Percentiles rank a stretch among this genome's conserved stretches.
phyloP scores from a whole-genome alignment of 2,113 vertebrate genomes.

The Microtus oregoni region DNA sequence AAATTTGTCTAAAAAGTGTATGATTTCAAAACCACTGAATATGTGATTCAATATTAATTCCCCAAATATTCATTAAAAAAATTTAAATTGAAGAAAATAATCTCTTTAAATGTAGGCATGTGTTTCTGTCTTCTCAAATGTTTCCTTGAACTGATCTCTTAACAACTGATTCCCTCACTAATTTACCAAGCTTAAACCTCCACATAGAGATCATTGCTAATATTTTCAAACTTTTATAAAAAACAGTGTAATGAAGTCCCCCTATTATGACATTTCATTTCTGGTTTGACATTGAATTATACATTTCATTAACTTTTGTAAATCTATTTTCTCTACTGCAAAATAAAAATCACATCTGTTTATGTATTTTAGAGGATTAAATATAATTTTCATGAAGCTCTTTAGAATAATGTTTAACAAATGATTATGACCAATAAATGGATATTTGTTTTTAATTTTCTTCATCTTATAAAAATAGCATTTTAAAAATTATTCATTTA shows the following conservation, averaged over 20 bases:
- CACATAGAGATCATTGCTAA: not conserved
- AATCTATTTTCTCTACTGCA: not conserved
- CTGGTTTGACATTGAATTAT: not conserved
- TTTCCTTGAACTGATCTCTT: not conserved
- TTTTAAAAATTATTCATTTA: not conserved
- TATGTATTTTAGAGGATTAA: not conserved
- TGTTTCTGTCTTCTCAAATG: not conserved
- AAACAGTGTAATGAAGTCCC: not conserved
- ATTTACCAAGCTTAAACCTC: not conserved
- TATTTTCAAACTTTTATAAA: not conserved
- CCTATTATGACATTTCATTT: not conserved
- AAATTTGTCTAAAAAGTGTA: not conserved
- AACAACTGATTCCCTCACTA: not conserved
- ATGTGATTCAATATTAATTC: not conserved
- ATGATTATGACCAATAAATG: not conserved
- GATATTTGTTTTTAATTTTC: not conserved
- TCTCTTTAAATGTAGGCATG: not conserved
- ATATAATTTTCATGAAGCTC: not conserved
- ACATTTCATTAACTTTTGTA: not conserved
- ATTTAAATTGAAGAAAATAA: not conserved
- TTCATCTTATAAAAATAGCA: not conserved
- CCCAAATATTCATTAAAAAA: not conserved
- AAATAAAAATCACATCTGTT: not conserved
- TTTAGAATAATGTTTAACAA: not conserved
- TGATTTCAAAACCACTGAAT: not conserved